Base-by-base conservation (phyloP, 2,888 invertebrate species). In the Eugnorisma glareosa region DNA sequence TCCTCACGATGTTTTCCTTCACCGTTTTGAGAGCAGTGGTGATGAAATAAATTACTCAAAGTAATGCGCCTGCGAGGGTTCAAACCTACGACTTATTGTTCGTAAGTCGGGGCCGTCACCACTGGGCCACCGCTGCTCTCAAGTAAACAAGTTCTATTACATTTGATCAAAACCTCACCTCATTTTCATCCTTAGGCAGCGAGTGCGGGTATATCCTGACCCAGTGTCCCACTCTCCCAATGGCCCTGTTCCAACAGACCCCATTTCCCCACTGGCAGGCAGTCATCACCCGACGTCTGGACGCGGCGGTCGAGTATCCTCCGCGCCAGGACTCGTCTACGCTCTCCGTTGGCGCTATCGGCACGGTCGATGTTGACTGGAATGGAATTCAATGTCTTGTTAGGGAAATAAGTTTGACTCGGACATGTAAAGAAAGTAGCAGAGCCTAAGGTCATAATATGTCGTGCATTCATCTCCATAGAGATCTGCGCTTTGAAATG, bases 211-310 rank as follows among this genome's bases (percentile, higher is more conserved):
- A 98, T 78, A 98, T 97, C 83, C 98, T 95, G 64, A 98, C 97
- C 98, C 98, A 98, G 61, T 98, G 98, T 0, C 98, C 98, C 81
- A 98, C 98, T 28, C 96, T 95, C 1, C 97, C 95, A 11, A 97
- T 97, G 0, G 98, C 97, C 59, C 96, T 94, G 86, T 97, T 97
- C 98, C 98, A 98, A 85, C 98, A 97, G 75, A 97, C 97, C 4
- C 98, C 98, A 87, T 98, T 98, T 57, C 98, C 98, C 98, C 98
- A 98, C 13, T 95, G 88, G 85, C 96, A 95, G 0, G 95, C 94
- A 61, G 89, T 92, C 88, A 94, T 91, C 81, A 95, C 93, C 57
- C 94, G 94, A 28, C 95, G 93, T 11, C 94, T 91, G 0, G 95
- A 94, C n/a, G 96, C 95, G 0, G 96, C 95, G 0, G 94, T 95